phyloP scores from a whole-genome alignment of 2,113 vertebrate species.

The Anseranas semipalmata region DNA sequence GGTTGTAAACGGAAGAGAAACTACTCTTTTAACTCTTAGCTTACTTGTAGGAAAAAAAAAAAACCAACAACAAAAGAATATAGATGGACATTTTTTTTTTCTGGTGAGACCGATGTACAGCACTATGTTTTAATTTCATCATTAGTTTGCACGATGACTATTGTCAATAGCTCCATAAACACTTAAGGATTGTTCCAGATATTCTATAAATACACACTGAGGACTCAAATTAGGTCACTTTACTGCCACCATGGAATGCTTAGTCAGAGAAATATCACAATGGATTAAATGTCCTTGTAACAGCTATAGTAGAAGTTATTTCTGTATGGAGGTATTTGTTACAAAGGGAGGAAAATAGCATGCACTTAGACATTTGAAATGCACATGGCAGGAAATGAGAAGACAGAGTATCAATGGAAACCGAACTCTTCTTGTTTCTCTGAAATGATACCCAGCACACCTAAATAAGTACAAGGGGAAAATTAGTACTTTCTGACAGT shows the following conservation, averaged over 20 bases:
- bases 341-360: not conserved
- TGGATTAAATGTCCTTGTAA: not conserved
- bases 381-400: not conserved
- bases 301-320: not conserved
- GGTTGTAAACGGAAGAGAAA: not conserved
- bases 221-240: not conserved
- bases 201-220: not conserved
- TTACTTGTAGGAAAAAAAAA: not conserved
- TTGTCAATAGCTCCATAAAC: not conserved
- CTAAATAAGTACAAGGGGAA: not conserved
- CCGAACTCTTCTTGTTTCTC: not conserved
- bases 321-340: not conserved
- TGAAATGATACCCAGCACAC: not conserved
- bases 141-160: not conserved
- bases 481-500: not conserved
- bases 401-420: not conserved
- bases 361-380: not conserved
- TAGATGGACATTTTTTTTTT: not conserved
- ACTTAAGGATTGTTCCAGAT: not conserved
- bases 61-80: not conserved
- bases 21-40: not conserved
- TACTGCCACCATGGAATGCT: not conserved
- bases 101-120: not conserved
- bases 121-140: not conserved
- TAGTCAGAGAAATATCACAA: not conserved